Base-by-base conservation (phyloP, 2,113 vertebrate species). In the Cheirogaleus medius region DNA sequence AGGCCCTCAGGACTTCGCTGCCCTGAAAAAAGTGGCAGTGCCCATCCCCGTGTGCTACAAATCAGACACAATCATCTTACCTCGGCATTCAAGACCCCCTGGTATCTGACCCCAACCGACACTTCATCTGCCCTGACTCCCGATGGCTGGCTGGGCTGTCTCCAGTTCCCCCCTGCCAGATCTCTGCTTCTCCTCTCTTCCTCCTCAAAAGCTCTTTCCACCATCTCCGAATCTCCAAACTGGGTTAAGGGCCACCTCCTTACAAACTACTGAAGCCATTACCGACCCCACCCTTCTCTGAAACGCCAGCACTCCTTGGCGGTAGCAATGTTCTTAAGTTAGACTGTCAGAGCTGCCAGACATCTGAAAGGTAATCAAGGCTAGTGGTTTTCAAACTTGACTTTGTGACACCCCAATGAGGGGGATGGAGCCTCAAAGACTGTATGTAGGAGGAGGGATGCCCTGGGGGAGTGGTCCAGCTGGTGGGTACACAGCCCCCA, bases 241-340 rank as follows among this genome's bases (percentile, higher is more conserved):
- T 29, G 23, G 5, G 13, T 5, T 25, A 71, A 58, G 49, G 27
- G 15, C 39, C 82, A 49, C 34, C 54, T 56, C 23, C 69, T 60
- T 0, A 0, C 77, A n/a, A 13, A 25, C 7, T 2, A n/a, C 74
- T 7, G 2, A 44, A 49, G 13, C 39, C 47, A 18, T 12, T 12
- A 23, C 5, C 23, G 44, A 15, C 25, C 49, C 60, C 3, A 52
- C 34, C 49, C 21, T 81, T 76, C 71, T 42, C 77, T 69, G 81
- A 68, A 82, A 32, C 29, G 54, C 2, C n/a, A 68, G 86, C 18
- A 6, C 68, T 27, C 68, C 88, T 47, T n/a, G 39, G n/a, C n/a
- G 15, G 34, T 12, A 32, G 6, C n/a, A 13, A 10, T 58, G 39
- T 23, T 23, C 63, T 52, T 18, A 0, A 60, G 64, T 73, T 11